These are phyloP conservation scores for Rhizoglyphus robini DNA, from an alignment of 1,140 invertebrate genomes.

Conservation along the genomic window DNA sequence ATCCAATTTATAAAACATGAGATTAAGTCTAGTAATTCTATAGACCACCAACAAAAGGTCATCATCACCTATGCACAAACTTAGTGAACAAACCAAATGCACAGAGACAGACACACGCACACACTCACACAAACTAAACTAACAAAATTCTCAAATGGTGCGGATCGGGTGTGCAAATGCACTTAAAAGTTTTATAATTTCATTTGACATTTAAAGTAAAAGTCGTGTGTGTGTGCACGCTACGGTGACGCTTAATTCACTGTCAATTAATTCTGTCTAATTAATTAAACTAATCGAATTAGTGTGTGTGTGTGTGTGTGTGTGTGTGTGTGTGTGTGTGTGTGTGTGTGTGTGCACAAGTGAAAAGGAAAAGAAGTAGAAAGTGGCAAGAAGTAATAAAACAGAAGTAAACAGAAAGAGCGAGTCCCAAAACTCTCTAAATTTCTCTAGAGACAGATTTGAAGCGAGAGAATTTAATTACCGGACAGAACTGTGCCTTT, in stretches of 20 bases:
- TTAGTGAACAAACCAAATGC: neutral
- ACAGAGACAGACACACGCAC: neutral
- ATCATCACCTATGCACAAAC: neutral
- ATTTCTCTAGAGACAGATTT: too few relatives aligned
- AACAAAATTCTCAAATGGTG: too few relatives aligned
- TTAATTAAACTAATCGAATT: neutral
- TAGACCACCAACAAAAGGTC: neutral
- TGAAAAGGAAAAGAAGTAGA: too few relatives aligned
- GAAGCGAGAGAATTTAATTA: too few relatives aligned
- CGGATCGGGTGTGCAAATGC: too few relatives aligned
- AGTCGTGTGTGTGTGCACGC: neutral
- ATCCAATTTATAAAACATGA: too few relatives aligned
- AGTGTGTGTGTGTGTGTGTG: neutral
- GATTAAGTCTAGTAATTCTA: neutral
- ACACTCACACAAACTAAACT: too few relatives aligned
- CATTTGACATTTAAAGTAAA: neutral
- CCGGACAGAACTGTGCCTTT: neutral
- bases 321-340: neutral
- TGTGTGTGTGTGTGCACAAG: neutral
- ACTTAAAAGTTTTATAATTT: too few relatives aligned
- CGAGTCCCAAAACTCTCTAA: too few relatives aligned
- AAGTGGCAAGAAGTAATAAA: too few relatives aligned
- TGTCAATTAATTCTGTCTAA: too few relatives aligned
- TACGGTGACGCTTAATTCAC: neutral
- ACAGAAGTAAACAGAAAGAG: too few relatives aligned